Evolutionary conservation across 2,113 vertebrate species (phyloP), one percentile per base, ranked within the genome.

Genomic region (Himantopus leucocephalus): DNA sequence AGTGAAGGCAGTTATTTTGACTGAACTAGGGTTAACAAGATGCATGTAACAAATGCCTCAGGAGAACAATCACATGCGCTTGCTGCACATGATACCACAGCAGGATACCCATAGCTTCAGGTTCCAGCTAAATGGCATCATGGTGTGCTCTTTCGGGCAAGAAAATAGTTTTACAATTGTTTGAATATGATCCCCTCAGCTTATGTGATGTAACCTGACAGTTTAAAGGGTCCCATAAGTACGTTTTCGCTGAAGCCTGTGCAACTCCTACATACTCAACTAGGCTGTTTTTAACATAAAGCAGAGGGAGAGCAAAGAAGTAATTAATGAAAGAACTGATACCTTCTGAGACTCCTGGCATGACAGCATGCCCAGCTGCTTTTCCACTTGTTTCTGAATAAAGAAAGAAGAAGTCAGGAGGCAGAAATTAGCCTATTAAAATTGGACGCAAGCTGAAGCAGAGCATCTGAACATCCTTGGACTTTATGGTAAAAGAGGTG

Each of bases 81-180:
- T 8, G 30, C 66, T 92, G 91, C 94, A 95, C 96, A 97, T 97
- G 96, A 98, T 97, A 97, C 89, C 97, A 59, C 97, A 97, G 97
- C 97, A 92, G 96, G 96, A 97, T 95, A 96, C 94, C 97, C 97
- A 96, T 97, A 95, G 97, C 96, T 98, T 95, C 93, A 96, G 97
- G 96, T 96, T 97, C 95, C 92, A 95, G 92, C 85, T 97, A 98
- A 98, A 97, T 95, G 96, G 97, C 94, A 96, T 96, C 97, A 96
- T 97, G 93, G 96, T 96, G 97, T 98, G 97, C 96, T 97, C 95
- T 98, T 93, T 98, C 96, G 88, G 95, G 96, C 96, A 97, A 95
- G 95, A 97, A 97, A 97, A 94, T 90, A 97, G 91, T 92, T 95
- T 92, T 92, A 96, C 94, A 96, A 95, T 94, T 96, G 94, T 95